Percentiles rank a stretch among this genome's conserved stretches.
phyloP scores from a whole-genome alignment of 1,140 invertebrate genomes.

The Chironomus tepperi region DNA sequence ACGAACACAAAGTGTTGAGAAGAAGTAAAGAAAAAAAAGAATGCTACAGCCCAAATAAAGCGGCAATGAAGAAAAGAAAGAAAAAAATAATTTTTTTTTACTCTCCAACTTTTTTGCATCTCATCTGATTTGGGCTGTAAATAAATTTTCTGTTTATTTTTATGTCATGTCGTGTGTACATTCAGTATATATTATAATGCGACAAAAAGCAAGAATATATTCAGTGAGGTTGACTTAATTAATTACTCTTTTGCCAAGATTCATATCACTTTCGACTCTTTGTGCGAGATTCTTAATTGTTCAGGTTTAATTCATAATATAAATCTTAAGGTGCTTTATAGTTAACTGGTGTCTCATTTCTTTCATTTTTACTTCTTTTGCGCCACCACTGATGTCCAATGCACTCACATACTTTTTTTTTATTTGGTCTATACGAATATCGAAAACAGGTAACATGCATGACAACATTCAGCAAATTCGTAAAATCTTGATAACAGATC shows the following conservation, averaged over 20 bases:
- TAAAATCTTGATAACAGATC: too few relatives aligned
- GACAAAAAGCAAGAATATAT: neutral
- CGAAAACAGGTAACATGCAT: too few relatives aligned
- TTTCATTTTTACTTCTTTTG: too few relatives aligned
- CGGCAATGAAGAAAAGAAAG: neutral
- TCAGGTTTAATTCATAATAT: neutral
- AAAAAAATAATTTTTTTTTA: neutral
- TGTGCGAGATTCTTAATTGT: neutral
- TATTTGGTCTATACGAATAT: too few relatives aligned
- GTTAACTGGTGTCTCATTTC: too few relatives aligned
- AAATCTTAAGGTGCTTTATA: too few relatives aligned
- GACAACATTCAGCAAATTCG: too few relatives aligned
- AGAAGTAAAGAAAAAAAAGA: neutral
- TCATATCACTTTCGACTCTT: neutral
- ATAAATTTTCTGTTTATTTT: constrained; percentile 10
- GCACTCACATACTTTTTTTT: too few relatives aligned
- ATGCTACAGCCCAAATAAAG: neutral
- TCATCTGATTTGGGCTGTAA: neutral
- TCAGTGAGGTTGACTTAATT: neutral
- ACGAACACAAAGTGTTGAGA: neutral
- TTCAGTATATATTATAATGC: too few relatives aligned
- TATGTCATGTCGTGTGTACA: neutral
- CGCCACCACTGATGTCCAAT: too few relatives aligned
- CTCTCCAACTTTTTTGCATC: neutral
- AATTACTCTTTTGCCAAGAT: constrained; percentile 7